Evolutionary conservation across 2,797 vertebrate genomes (phyloP), one percentile per base, ranked within the genome.

Genomic region (Naso thynnoides): DNA sequence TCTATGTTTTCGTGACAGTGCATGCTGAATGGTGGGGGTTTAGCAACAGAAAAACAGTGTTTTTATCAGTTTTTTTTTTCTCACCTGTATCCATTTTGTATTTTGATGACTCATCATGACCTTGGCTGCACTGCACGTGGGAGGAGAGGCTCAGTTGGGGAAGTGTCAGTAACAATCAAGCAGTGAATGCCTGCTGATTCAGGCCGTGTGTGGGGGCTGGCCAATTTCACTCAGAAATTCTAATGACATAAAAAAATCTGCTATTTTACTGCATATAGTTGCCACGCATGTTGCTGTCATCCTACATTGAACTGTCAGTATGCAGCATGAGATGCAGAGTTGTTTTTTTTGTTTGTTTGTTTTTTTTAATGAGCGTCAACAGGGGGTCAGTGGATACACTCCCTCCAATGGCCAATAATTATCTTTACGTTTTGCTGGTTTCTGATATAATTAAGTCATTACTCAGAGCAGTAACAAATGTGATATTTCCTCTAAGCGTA

Each of bases 71-170:
- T 56, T 33, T 47, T 8, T n/a, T 18, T 39, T 11, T 8, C 60
- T 68, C 62, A 83, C 74, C 66, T 79, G 48, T 66, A 50, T 76
- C 53, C 56, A 68, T 78, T 84, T 78, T 64, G 14, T 70, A 61
- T 83, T 85, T n/a, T 58, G 70, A 82, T 86, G 84, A 76, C 18
- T 86, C 87, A 88, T 84, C 70, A 2, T 78, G 72, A 89, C 88
- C 83, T 88, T 84, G 79, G 71, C 70, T 75, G 31, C 47, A 49
- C 68, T 62, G n/a, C 27, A 36, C 19, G 72, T 72, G 61, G 83
- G 74, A 77, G 74, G 65, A 76, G 78, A 58, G 57, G 19, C 63
- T 23, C 73, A 56, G 82, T 55, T 10, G 42, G 76, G 27, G 61
- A 74, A 66, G 73, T 70, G 71, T 82, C 80, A 39, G 69, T 76